phyloP scores from a whole-genome alignment of 2,797 vertebrate genomes.

The Dallia pectoralis region DNA sequence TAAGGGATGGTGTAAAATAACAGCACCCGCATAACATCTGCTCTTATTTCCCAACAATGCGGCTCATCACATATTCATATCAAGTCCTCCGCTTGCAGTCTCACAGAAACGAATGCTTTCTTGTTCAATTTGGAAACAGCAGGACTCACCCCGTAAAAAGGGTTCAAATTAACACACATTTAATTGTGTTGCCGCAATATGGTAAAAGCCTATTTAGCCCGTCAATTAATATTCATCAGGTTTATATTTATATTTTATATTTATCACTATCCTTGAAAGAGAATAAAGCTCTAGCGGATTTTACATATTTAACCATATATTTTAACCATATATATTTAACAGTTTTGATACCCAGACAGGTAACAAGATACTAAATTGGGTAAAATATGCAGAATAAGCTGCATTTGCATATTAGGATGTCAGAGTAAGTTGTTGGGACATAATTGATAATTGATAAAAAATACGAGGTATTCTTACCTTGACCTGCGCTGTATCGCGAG shows the following conservation, averaged over 20 bases:
- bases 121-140: neutral
- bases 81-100: slow-evolving; percentile 57
- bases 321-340: slow-evolving; percentile 46
- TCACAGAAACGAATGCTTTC: slow-evolving; percentile 16
- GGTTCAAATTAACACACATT: neutral
- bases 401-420: neutral
- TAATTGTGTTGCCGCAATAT: neutral
- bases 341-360: slow-evolving; percentile 27
- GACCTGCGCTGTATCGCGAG: slow-evolving; percentile 72
- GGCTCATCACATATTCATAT: slow-evolving; percentile 80
- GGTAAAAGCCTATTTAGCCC: neutral
- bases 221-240: no score
- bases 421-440: neutral
- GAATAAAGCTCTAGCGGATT: neutral
- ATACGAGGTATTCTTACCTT: slow-evolving; percentile 73
- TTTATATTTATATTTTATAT: no score
- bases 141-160: neutral
- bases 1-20: slow-evolving; percentile 68
- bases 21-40: slow-evolving; percentile 80
- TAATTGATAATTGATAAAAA: neutral
- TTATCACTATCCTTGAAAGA: neutral
- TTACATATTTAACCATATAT: neutral
- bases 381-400: slow-evolving; percentile 1
- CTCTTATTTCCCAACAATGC: slow-evolving; percentile 72
- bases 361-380: slow-evolving; percentile 4